Base-by-base conservation (phyloP, 1,140 invertebrate species). In the Neotoxoptera formosana region DNA sequence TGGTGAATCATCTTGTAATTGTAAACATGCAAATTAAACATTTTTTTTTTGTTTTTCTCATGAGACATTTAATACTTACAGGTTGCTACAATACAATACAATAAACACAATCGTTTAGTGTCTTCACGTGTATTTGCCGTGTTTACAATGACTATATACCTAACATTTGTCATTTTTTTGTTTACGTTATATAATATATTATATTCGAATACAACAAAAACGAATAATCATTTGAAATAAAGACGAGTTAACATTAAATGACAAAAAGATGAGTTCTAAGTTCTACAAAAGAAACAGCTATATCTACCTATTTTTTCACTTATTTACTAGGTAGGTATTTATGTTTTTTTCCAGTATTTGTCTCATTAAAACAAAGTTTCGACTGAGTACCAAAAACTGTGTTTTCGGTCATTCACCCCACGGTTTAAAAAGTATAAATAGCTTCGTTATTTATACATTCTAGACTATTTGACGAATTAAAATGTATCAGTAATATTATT, bases 211-310 rank as follows among this genome's bases (percentile, higher is more conserved):
- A 48, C 14, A 47, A 48, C n/a, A n/a, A n/a, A n/a, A n/a, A 87
- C 30, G 30, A 87, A 87, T 87, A 48, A 2, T 87, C 17, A n/a
- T 48, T 51, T 8, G 47, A 47, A 87, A 87, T 87, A 87, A n/a
- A 51, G 48, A 87, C 7, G 25, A 87, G 86, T 48, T 48, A 51
- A 48, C 47, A n/a, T 48, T 87, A 34, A 87, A 87, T 87, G 86
- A 87, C 45, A 87, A 87, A 87, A 87, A 87, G 20, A 51, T 48
- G 47, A 87, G 45, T 87, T 53, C 51, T 67, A 67, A 36, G 34
- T 83, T 83, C 20, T 14, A 84, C 34, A 84, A 84, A 84, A 84
- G 81, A 84, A 84, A 9, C 36, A 45, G 2, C 7, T 23, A 83
- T 23, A 36, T 2, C 7, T 4, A 8, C 2, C n/a, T n/a, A n/a